Evolutionary conservation across 35 echinoderm and acorn worm genomes (phyloP), one percentile per base, ranked within the genome.

Genomic region (Eucidaris tribuloides): DNA sequence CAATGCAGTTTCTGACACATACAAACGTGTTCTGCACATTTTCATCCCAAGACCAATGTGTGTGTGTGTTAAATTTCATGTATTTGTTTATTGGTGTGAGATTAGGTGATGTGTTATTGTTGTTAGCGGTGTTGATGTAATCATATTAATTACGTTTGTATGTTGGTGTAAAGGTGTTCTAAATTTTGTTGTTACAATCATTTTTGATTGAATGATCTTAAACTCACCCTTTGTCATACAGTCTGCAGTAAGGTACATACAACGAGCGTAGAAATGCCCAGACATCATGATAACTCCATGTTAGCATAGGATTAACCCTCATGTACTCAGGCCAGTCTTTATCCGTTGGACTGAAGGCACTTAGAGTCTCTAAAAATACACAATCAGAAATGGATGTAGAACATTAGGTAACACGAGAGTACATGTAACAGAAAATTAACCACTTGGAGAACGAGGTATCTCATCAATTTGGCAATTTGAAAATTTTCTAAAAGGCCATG

Each of bases 181-280:
- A 18, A 18, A 18, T 31, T 68, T 68, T 25, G 19, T 31, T 17
- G 18, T 25, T 68, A 68, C 22, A 68, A 20, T 68, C 63, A 68
- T 68, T 19, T 68, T 19, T 34, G 6, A 24, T 28, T 18, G 23
- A 20, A 19, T 5, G 33, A 19, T 35, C 18, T 28, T 34, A 4
- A 15, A 58, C 85, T 84, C 79, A 99, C 96, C 96, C 96, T 81
- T 93, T 89, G 52, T 99, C 96, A 74, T 99, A 99, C 15, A 99
- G 82, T 44, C 71, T 70, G 70, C 96, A 93, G 61, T 93, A 99
- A 49, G 90, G 86, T 42, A 99, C 63, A 62, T 57, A 85, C 1
- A 99, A 60, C 58, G 46, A 42, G 41, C 96, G 64, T 5, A 99
- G 44, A 62, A 99, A 99, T 19, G 20, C 46, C 96, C 96, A 99